Evolutionary conservation across 2,797 vertebrate genomes (phyloP), one percentile per base, ranked within the genome.

Genomic region (Lerista edwardsae): DNA sequence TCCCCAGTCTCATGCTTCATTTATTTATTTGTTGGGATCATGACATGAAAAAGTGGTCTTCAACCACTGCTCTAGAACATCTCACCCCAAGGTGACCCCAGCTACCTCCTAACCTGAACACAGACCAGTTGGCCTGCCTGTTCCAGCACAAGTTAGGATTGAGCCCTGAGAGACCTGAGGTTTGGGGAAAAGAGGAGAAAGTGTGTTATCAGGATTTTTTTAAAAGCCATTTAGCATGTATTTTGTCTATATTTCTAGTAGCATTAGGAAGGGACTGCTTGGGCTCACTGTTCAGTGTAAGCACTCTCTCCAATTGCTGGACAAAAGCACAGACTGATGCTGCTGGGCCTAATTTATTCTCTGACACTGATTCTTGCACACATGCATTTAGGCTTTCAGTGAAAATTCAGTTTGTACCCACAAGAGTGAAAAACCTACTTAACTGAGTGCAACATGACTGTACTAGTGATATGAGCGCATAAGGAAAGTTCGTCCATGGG

Each of bases 371-470:
- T 82, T 41, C 64, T 71, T 71, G 67, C 55, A 73, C 47, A 82
- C 29, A 57, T 57, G 69, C 14, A 55, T 36, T 1, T 11, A 87
- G 21, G 34, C 71, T 78, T 87, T 47, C 17, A 86, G 65, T 44
- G 76, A 65, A 88, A 91, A 91, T 85, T 86, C 78, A 67, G 21
- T 62, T 90, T 84, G 64, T 47, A 17, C 84, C 91, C 90, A 39
- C 59, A 62, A 19, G 55, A 44, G 59, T 51, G n/a, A 75, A 84
- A 17, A 27, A 84, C 29, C 1, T 0, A 31, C n/a, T n/a, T n/a
- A n/a, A n/a, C 59, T 78, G 79, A 84, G 65, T 55, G 62, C 68
- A 72, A 3, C 17, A 36, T 88, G 75, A 84, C 14, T 83, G 31
- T 44, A 59, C 21, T 64, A 44, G 31, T 61, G n/a, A n/a, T n/a